Base-by-base conservation (phyloP, 2,888 invertebrate genomes). In the Zhuqinia jingwanae region DNA sequence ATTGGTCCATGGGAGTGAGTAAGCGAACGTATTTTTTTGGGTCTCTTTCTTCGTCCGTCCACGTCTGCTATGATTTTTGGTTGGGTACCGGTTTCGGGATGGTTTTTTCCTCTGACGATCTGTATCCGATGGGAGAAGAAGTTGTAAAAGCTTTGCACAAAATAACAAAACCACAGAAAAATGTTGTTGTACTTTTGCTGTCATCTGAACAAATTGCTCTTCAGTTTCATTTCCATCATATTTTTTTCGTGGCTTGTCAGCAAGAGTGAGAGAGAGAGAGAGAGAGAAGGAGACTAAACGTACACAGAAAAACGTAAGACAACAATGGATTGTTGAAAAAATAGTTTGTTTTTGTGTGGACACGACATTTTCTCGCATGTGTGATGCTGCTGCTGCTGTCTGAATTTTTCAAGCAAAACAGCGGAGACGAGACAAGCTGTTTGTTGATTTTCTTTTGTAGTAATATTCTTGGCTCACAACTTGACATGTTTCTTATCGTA, bases 121-220 rank as follows among this genome's bases (percentile, higher is more conserved):
- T 27, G 10, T 68, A n/a, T 58, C 11, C 42, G 2, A 13, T 45
- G 17, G 20, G 22, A 30, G 27, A n/a, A n/a, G n/a, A n/a, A n/a
- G n/a, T n/a, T n/a, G 20, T 3, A 56, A 17, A 27, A 45, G n/a
- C 77, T 42, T 36, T 77, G 68, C 20, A 70, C 50, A 45, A 56
- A 80, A 68, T 20, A 56, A 47, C 8, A 76, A 42, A 76, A 83
- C 63, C 75, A 36, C 63, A 50, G 76, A 36, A n/a, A n/a, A 45
- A 36, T 36, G 36, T 36, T 83, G 83, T 83, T 83, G 83, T 83
- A 30, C 76, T 83, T 83, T 83, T 65, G 76, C 76, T 83, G 83
- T 83, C 83, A 83, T 83, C 75, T 75, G 65, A 76, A 83, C 83
- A 83, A 83, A 83, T 83, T 83, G 27, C 83, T 83, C 83, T 75